Evolutionary conservation across 2,113 vertebrate species (phyloP).

Genomic region (Lasiurus cinereus): DNA sequence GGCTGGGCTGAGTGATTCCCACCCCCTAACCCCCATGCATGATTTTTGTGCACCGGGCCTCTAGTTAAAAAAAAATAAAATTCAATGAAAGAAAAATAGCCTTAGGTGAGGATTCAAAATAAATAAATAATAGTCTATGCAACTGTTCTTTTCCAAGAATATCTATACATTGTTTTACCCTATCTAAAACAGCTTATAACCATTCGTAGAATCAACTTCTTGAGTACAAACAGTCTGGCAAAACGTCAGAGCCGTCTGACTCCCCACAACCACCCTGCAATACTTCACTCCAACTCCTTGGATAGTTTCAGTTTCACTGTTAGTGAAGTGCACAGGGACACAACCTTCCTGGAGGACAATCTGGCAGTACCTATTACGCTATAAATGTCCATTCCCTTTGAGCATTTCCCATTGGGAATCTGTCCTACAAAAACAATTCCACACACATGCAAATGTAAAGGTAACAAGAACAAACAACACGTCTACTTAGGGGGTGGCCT

Average conservation of each 20-base stretch:
- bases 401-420: background rate
- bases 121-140: slow-evolving; percentile 17
- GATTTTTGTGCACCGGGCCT: no score
- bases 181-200: background rate
- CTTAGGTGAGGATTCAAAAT: no score
- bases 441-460: background rate
- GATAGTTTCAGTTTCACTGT: background rate
- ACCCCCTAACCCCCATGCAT: no score
- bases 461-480: background rate
- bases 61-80: no score
- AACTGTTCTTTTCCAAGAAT: slow-evolving; percentile 48
- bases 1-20: no score
- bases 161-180: background rate
- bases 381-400: background rate
- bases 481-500: background rate
- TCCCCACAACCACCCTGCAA: background rate
- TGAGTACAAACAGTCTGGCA: background rate
- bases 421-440: slow-evolving; percentile 29
- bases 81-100: no score
- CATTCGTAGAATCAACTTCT: background rate
- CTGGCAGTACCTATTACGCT: background rate
- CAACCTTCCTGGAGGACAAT: background rate
- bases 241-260: background rate
- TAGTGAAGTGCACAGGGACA: background rate
- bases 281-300: rapidly evolving